phyloP scores from a whole-genome alignment of 2,797 vertebrate species.

The Chelon auratus region DNA sequence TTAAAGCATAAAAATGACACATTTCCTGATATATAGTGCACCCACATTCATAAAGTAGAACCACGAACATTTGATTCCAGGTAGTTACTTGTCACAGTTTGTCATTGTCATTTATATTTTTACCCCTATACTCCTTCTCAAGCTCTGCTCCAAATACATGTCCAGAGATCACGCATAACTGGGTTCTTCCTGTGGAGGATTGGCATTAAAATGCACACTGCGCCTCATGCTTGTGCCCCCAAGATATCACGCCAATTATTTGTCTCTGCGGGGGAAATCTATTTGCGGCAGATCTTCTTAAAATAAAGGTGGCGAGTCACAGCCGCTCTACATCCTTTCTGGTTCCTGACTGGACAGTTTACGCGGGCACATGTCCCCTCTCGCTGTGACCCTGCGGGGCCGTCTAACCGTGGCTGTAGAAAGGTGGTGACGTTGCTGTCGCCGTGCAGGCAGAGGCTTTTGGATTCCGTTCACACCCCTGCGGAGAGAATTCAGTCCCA shows the following conservation, averaged over 20 bases:
- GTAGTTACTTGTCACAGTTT: slow-evolving; percentile 7
- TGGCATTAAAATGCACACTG: slow-evolving; percentile 75
- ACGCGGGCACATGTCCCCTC: slow-evolving; percentile 63
- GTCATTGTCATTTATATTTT: not conserved
- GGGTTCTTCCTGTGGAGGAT: slow-evolving; percentile 74
- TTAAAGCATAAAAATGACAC: no score
- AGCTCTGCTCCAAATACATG: slow-evolving; percentile 21
- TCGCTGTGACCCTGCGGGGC: slow-evolving; percentile 63
- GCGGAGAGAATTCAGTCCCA: slow-evolving; percentile 68
- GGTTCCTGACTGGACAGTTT: slow-evolving; percentile 76
- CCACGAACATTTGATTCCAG: slow-evolving; percentile 3
- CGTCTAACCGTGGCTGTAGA: slow-evolving; percentile 58
- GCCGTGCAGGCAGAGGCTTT: slow-evolving; percentile 47
- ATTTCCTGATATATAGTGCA: no score
- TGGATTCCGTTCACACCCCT: slow-evolving; percentile 72
- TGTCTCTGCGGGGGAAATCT: slow-evolving; percentile 83
- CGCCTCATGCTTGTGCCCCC: slow-evolving; percentile 75
- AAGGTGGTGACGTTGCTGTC: slow-evolving; percentile 64
- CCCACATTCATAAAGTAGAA: not conserved
- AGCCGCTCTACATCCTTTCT: slow-evolving; percentile 52
- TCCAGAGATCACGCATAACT: slow-evolving; percentile 67
- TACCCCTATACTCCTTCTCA: not conserved
- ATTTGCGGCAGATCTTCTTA: slow-evolving; percentile 79
- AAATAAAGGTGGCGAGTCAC: slow-evolving; percentile 70
- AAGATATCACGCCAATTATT: slow-evolving; percentile 86